A percentile compares a stretch with the other conserved stretches of the same genome.
Conservation (phyloP, 37 sponge, comb jelly and placozoan species). For the Eunapius fragilis region DNA sequence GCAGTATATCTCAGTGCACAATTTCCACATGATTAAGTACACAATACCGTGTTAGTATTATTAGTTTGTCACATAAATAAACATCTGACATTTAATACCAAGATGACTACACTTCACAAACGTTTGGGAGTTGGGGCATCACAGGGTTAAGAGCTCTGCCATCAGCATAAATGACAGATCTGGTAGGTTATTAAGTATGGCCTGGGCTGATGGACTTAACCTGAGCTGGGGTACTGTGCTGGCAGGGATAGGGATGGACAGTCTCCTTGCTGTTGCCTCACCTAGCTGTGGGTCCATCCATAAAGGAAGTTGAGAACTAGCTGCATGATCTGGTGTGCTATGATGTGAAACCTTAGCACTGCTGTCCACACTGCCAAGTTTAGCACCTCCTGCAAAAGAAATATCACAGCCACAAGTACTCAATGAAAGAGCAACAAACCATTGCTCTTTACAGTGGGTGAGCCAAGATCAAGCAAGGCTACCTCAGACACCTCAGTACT, state of each 20-base stretch:
- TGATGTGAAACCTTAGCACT: neutral
- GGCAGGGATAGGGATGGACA: neutral
- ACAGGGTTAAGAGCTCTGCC: neutral
- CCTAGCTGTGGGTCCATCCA: neutral
- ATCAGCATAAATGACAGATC: constrained; percentile 77
- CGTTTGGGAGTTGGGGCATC: too few relatives aligned
- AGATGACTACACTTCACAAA: neutral
- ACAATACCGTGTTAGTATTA: too few relatives aligned
- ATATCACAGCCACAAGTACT: neutral
- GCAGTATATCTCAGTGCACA: neutral
- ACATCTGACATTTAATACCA: neutral
- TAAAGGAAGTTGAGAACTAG: neutral
- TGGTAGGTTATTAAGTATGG: constrained; percentile 55
- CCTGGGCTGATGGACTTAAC: constrained; percentile 38
- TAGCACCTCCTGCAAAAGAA: neutral
- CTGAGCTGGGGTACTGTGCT: neutral
- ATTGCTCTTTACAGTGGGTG: neutral
- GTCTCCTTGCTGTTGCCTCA: neutral
- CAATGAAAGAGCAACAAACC: neutral
- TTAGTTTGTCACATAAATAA: neutral
- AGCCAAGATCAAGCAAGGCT: neutral
- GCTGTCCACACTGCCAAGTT: neutral
- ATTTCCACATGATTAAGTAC: too few relatives aligned
- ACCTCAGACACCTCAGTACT: neutral
- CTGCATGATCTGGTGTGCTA: neutral